These are phyloP conservation scores for Hippocampus mohnikei DNA, from an alignment of 2,113 vertebrate species.

Conservation along the genomic window DNA sequence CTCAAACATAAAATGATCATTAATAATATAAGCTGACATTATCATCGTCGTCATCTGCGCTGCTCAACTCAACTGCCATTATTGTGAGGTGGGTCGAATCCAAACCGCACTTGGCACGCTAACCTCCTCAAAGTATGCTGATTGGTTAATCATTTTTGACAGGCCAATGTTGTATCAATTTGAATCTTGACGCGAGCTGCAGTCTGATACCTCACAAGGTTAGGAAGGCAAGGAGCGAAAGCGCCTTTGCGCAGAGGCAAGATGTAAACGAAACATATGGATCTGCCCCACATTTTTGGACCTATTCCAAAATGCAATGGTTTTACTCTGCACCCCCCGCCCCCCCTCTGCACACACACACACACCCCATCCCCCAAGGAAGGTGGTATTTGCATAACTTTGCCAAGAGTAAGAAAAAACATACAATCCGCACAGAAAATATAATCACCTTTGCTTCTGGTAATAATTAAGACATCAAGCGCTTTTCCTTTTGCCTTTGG, in stretches of 20 bases:
- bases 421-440: slow-evolving; percentile 4
- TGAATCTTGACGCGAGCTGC: background rate
- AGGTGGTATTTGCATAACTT: slow-evolving; percentile 8
- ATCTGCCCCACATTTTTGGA: slow-evolving; percentile 4
- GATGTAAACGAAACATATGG: slow-evolving; percentile 1
- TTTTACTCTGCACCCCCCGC: background rate
- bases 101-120: background rate
- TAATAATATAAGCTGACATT: background rate
- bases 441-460: slow-evolving; percentile 2
- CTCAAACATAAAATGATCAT: too few relatives aligned
- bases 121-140: background rate
- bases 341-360: too few relatives aligned
- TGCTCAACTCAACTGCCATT: background rate
- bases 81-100: background rate
- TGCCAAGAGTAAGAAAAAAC: slow-evolving; percentile 5
- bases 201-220: background rate
- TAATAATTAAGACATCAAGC: slow-evolving; percentile 1
- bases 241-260: background rate
- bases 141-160: background rate
- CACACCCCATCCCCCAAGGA: background rate
- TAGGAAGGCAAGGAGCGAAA: background rate
- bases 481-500: background rate
- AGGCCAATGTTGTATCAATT: background rate
- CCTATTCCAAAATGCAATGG: slow-evolving; percentile 1
- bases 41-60: background rate